Evolutionary conservation across 2,113 vertebrate genomes (phyloP).

Genomic region (Sterrhoptilus dennistouni): DNA sequence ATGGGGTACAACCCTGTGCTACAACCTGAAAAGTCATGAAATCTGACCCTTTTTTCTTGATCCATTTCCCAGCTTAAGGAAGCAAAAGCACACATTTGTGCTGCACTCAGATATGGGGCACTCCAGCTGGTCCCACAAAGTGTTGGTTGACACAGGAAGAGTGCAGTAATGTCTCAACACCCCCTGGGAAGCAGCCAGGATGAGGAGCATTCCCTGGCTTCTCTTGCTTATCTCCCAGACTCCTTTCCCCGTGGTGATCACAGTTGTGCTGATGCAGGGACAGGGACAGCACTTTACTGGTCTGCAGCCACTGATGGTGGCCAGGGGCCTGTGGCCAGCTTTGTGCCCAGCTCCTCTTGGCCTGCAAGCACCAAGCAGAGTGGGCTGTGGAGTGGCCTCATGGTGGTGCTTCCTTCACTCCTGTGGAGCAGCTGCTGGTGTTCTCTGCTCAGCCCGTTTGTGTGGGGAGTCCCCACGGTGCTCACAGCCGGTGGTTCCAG

Average conservation of each 20-base stretch:
- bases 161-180: background rate
- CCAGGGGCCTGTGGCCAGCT: background rate
- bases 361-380: background rate
- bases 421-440: background rate
- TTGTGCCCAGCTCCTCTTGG: background rate
- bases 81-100: background rate
- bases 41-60: background rate
- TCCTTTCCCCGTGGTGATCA: background rate
- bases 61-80: background rate
- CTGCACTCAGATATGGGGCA: accelerated
- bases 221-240: background rate
- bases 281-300: background rate
- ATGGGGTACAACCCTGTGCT: background rate
- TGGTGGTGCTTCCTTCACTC: background rate
- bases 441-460: background rate
- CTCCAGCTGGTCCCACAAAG: background rate
- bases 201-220: background rate
- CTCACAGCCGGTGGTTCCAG: background rate
- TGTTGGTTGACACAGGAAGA: background rate
- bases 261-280: background rate
- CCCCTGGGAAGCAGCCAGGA: background rate
- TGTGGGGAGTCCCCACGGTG: accelerated
- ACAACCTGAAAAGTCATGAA: background rate
- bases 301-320: background rate
- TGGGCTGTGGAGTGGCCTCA: background rate